Conservation (phyloP, 2,113 vertebrate species). For the Fulica atra region DNA sequence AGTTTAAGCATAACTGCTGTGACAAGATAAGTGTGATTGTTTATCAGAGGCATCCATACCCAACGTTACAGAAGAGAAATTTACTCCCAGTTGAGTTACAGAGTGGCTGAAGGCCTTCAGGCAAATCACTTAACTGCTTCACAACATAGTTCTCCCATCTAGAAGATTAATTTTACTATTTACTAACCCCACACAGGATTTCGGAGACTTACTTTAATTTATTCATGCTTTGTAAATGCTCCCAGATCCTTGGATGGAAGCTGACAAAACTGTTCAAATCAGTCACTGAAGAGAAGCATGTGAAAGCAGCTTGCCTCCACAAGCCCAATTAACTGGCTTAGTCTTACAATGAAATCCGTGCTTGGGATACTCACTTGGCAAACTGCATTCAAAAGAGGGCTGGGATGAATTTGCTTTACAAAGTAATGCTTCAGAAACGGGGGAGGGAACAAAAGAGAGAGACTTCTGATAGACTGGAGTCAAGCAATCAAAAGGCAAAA, state of each 20-base stretch:
- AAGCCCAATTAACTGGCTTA: background rate
- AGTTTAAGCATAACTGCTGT: background rate
- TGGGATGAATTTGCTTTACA: background rate
- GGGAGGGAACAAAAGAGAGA: background rate
- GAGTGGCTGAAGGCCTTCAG: background rate
- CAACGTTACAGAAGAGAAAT: background rate
- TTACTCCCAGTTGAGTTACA: background rate
- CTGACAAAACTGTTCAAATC: background rate
- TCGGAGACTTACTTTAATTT: conserved; percentile 10
- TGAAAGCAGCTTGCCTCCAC: background rate
- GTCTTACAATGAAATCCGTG: background rate
- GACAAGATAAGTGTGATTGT: background rate
- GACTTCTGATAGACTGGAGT: background rate
- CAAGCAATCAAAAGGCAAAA: background rate
- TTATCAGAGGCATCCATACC: background rate
- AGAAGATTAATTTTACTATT: background rate
- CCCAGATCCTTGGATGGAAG: background rate
- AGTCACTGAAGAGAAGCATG: background rate
- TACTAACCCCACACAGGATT: background rate
- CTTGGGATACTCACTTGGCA: background rate
- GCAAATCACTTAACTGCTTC: background rate
- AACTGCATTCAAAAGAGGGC: background rate
- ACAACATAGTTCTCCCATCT: background rate
- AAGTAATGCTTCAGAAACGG: background rate
- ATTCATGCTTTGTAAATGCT: background rate